Evolutionary conservation across 1,140 invertebrate genomes (phyloP).

Genomic region (Lepidurus arcticus): DNA sequence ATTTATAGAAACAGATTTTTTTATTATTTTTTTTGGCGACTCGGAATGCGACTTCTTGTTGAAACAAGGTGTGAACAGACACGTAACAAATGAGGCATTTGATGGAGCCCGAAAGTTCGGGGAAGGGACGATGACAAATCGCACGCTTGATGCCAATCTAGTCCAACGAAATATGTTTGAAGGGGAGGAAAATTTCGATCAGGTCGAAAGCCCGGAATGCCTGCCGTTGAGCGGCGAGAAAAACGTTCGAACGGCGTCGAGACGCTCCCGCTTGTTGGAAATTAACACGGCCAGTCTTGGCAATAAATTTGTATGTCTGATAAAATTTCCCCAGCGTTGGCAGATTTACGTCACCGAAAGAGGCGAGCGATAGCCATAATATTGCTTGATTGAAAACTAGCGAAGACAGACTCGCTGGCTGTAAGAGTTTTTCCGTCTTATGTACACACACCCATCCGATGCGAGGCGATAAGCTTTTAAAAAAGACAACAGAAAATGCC

Average conservation of each 20-base stretch:
- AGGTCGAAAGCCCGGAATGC: too few relatives aligned
- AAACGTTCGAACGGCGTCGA: not conserved
- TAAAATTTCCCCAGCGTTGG: not conserved
- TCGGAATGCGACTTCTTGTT: not conserved
- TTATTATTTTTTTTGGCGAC: not conserved
- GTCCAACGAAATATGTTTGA: not conserved
- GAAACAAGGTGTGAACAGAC: not conserved
- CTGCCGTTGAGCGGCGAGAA: too few relatives aligned
- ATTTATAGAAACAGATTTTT: not conserved
- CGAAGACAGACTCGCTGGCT: not conserved
- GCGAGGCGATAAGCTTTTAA: not conserved
- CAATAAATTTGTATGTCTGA: not conserved
- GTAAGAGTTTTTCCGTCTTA: not conserved
- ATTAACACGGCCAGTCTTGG: not conserved
- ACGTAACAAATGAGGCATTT: slow-evolving; percentile 10
- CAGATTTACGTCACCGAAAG: not conserved
- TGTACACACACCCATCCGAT: not conserved
- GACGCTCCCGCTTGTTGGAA: not conserved
- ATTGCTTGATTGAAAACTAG: slow-evolving; percentile 10
- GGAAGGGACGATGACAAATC: not conserved
- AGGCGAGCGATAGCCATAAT: not conserved
- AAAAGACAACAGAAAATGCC: not conserved
- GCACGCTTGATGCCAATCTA: not conserved
- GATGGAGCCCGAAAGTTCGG: not conserved
- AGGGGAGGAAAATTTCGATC: too few relatives aligned